Base-by-base conservation (phyloP, 2,797 vertebrate species). In the Hydrolagus colliei region DNA sequence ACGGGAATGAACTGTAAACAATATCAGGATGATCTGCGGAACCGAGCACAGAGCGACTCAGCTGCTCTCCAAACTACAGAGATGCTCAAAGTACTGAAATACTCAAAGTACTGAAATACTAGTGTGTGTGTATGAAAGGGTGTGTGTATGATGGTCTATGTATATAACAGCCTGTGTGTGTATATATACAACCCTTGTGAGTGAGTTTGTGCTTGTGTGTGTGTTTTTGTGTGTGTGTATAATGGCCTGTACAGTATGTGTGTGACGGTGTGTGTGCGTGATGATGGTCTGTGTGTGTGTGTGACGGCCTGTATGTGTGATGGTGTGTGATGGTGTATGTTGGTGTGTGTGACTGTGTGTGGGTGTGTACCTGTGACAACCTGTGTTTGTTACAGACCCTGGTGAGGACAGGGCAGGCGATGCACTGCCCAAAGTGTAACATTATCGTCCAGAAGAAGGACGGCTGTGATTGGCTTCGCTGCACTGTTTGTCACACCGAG, bases 1-100 rank as follows among this genome's bases (percentile, higher is more conserved):
- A 93, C 95, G 87, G 95, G 95, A 72, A 94, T 94, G 95, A 94
- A 95, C 90, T 97, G 96, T 88, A 94, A 93, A 71, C 94, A 96
- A 88, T 96, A 96, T 89, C 96, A 96, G 90, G 96, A 96, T 1
- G 94, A 96, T 74, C 91, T 96, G 7, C 90, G 90, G 32, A 89
- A 88, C 0, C 94, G 93, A 0, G 95, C 95, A 8, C 90, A 93
- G 65, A 94, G 95, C 76, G 95, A 97, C 89, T 89, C 92, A 0
- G 95, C 95, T 0, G 95, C 96, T 1, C 92, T 93, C 52, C 93
- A 95, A 87, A 97, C 96, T 18, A 94, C 90, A 7, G 92, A 95
- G 88, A 93, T 96, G 79, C 93, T 97, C 67, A 95, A 95, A 94
- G 96, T 96, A 86, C 87, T 86, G 27, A 61, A 14, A 75, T 9